Conservation (phyloP, 2,113 vertebrate genomes). For the Enhydra lutris region DNA sequence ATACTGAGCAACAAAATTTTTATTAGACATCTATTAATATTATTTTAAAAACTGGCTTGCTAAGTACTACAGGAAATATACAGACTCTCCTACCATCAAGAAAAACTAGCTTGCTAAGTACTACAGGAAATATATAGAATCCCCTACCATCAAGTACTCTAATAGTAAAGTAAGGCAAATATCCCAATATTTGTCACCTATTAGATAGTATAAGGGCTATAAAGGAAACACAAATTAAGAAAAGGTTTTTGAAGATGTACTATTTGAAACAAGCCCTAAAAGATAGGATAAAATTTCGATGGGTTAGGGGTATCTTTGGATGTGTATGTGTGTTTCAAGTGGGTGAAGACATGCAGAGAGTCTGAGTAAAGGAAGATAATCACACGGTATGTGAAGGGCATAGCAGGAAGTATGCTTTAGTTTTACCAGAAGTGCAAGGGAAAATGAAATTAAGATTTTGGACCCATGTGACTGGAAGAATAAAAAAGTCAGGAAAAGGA, state of each 20-base stretch:
- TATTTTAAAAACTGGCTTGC: background rate
- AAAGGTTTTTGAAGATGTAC: background rate
- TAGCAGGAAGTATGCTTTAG: background rate
- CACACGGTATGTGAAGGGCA: background rate
- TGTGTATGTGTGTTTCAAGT: background rate
- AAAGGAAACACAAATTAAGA: slow-evolving; percentile 16
- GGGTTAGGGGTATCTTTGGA: background rate
- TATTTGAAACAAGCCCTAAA: background rate
- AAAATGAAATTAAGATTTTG: background rate
- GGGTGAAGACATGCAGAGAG: background rate
- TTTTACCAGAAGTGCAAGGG: background rate
- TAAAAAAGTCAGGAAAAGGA: background rate
- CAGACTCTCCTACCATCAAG: background rate
- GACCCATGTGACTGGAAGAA: background rate
- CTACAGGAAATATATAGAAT: background rate
- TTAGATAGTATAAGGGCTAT: background rate
- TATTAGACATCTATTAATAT: background rate
- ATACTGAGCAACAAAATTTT: background rate
- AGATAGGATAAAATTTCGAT: slow-evolving; percentile 10
- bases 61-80: background rate
- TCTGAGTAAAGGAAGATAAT: background rate
- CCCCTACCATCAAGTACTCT: background rate
- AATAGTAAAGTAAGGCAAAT: background rate
- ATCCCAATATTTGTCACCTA: background rate
- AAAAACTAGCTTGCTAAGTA: background rate